Conservation (phyloP, 2,797 vertebrate genomes). For the Astyanax mexicanus region DNA sequence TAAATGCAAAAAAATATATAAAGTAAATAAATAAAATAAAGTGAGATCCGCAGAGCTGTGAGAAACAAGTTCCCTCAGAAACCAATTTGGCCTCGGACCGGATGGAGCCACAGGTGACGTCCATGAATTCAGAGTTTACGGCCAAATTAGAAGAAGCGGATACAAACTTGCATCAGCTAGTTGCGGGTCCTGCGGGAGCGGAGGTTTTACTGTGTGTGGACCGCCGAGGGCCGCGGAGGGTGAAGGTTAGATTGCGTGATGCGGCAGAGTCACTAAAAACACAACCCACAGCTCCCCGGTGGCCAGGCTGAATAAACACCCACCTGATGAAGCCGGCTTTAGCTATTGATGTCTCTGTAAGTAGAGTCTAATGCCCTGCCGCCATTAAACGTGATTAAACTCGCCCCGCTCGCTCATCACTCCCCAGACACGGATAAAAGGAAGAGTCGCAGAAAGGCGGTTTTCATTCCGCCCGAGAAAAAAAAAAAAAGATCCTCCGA, state of each 20-base stretch:
- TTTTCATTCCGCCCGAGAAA: slow-evolving; percentile 40
- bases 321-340: slow-evolving; percentile 23
- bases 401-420: slow-evolving; percentile 33
- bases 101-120: slow-evolving; percentile 9
- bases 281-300: not conserved
- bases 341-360: slow-evolving; percentile 51
- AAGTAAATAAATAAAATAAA: no score
- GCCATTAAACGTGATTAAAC: slow-evolving; percentile 54
- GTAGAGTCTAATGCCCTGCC: slow-evolving; percentile 41
- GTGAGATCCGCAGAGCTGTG: not conserved
- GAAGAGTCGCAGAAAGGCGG: slow-evolving; percentile 38
- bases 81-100: slow-evolving; percentile 38
- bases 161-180: not conserved
- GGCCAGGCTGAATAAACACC: slow-evolving; percentile 17
- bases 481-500: slow-evolving; percentile 17
- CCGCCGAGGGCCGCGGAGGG: not conserved
- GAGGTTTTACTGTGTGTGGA: not conserved
- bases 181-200: not conserved
- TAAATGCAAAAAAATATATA: slow-evolving; percentile 36
- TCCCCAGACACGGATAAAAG: slow-evolving; percentile 53
- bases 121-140: not conserved
- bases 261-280: not conserved
- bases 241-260: not conserved
- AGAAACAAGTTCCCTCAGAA: slow-evolving; percentile 37
- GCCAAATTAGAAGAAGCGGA: not conserved